A percentile compares a stretch with the other conserved stretches of the same genome.
Evolutionary conservation across 2,113 vertebrate species (phyloP).

Genomic region (Poecile atricapillus): DNA sequence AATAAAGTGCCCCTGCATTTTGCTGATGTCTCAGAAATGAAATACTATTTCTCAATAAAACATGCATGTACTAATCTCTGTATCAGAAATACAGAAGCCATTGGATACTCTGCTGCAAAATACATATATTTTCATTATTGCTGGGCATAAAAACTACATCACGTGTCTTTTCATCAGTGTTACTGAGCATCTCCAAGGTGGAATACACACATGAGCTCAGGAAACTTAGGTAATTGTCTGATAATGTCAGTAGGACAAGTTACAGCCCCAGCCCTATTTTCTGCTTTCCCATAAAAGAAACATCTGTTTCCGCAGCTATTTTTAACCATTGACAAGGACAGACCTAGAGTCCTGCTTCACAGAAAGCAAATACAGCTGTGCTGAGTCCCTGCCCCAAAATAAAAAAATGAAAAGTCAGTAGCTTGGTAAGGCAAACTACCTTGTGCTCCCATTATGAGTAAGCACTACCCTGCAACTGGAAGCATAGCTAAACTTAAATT

Average conservation of each 20-base stretch:
- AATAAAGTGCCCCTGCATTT: neutral
- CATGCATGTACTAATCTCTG: neutral
- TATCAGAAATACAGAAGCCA: neutral
- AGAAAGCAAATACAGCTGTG: neutral
- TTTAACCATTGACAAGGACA: neutral
- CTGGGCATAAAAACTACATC: neutral
- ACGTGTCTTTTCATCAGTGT: fast-evolving
- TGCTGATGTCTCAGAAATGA: neutral
- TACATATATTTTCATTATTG: fast-evolving
- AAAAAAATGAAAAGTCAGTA: neutral
- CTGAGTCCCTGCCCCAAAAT: neutral
- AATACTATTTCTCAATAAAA: neutral
- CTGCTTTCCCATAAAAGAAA: neutral
- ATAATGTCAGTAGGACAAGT: neutral
- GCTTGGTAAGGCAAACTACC: neutral
- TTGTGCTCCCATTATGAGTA: neutral
- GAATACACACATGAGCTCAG: neutral
- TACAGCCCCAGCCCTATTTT: neutral
- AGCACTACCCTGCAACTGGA: neutral
- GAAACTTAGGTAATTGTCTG: neutral
- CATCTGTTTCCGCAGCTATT: neutral
- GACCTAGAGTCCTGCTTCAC: neutral
- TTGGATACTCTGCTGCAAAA: neutral
- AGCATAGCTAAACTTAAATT: neutral
- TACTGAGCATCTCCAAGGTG: neutral